Evolutionary conservation across 2,888 invertebrate genomes (phyloP).

Genomic region (Apodemia mormo): DNA sequence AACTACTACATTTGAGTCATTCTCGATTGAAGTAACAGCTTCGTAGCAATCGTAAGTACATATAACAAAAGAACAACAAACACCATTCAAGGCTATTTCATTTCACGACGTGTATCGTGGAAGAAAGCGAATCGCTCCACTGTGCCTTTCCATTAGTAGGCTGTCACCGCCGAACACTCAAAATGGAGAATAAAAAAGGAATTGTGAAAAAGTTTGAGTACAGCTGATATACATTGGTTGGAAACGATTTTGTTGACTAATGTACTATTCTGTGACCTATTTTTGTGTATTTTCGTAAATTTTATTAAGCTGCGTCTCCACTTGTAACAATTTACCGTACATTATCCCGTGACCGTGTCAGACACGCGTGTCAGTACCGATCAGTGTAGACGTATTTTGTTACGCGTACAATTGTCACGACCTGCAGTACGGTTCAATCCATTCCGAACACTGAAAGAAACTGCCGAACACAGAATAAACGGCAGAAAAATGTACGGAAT

Average conservation of each 20-base stretch:
- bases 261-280: conserved; percentile 34
- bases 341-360: no score
- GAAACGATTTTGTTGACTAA: conserved; percentile 36
- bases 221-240: conserved; percentile 42
- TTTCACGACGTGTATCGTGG: conserved; percentile 49
- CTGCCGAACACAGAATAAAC: no score
- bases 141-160: conserved; percentile 71
- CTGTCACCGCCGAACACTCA: conserved; percentile 61
- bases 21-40: conserved; percentile 36
- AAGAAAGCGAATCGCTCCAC: conserved; percentile 57
- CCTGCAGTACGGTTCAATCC: no score
- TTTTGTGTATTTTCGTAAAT: conserved; percentile 2
- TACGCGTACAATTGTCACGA: no score
- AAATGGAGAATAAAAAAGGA: conserved; percentile 53
- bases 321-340: no score
- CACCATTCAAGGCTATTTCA: conserved; percentile 51
- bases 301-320: no score
- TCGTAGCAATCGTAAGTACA: conserved; percentile 37
- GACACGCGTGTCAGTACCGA: no score
- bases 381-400: no score
- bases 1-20: conserved; percentile 24
- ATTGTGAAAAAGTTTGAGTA: conserved; percentile 41
- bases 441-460: no score
- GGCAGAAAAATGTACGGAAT: no score
- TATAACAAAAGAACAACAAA: conserved; percentile 49